Evolutionary conservation across 2,888 invertebrate species (phyloP), one percentile per base, ranked within the genome.

Genomic region (Cactoblastis cactorum): DNA sequence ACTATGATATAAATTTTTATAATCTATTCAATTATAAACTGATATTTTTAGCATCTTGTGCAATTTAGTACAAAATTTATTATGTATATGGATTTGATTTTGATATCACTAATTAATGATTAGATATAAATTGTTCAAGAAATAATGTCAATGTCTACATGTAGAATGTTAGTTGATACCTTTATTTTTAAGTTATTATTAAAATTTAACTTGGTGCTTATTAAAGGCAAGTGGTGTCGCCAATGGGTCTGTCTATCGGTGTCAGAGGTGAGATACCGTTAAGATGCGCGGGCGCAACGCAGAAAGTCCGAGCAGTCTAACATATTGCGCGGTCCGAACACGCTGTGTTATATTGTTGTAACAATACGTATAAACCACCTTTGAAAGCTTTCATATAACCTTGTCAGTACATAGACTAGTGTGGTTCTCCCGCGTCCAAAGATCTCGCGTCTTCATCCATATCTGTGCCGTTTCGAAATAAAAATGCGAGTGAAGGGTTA

Each of bases 401-500:
- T 24, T 38, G 49, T 34, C 35, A 11, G 12, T 17, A 37, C 15
- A 33, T 32, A 28, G 33, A 32, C 34, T 12, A 33, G 24, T 37
- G 22, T 24, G 28, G 43, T 18, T 28, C 22, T 35, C 24, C 15
- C 37, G 52, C 43, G 43, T 24, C 11, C 17, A 51, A 51, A 54
- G 34, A 55, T 49, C 22, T 56, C 4, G 18, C 11, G 46, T 43
- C 24, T 50, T 39, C 24, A 57, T 12, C 53, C 45, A 41, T 38
- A 55, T 53, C 50, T 60, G 67, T 68, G 68, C 59, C 58, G 57
- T 67, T 56, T 43, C 55, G 53, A 55, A 54, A 55, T 58, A 54
- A 69, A 68, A 64, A 67, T 67, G 65, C 57, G 47, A 74, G 77
- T 78, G 74, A 76, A 74, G 69, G 75, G 72, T 62, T 56, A 49